Evolutionary conservation across 2,113 vertebrate species (phyloP).

Genomic region (Circaetus cinerascens): DNA sequence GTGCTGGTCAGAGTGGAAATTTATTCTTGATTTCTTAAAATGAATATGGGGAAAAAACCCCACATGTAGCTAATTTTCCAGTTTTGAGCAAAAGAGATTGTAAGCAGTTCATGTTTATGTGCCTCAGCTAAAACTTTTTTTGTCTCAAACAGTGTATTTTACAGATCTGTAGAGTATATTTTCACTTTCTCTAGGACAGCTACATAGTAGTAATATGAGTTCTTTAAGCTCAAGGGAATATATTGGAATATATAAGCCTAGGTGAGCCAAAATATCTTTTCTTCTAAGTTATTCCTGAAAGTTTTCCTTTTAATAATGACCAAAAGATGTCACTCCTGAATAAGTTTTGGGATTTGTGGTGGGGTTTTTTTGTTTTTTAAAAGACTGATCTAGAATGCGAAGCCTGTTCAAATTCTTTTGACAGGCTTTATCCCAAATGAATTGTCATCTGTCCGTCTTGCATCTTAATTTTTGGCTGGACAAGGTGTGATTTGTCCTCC

Average conservation of each 20-base stretch:
- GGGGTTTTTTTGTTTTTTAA: background rate
- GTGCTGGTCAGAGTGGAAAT: background rate
- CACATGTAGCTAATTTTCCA: background rate
- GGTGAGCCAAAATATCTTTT: background rate
- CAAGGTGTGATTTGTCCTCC: background rate
- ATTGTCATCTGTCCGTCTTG: background rate
- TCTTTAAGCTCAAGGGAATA: background rate
- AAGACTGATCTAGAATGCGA: background rate
- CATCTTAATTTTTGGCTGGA: background rate
- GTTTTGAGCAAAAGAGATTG: background rate
- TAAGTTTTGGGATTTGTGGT: background rate
- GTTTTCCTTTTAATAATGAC: background rate
- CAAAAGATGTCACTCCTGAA: background rate
- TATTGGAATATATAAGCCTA: background rate
- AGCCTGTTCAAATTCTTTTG: background rate
- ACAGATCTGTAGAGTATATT: background rate
- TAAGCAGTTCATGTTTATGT: background rate
- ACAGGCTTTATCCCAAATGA: background rate
- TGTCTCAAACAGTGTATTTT: background rate
- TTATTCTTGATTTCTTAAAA: background rate
- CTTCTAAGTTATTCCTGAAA: background rate
- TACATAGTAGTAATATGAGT: background rate
- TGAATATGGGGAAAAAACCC: background rate
- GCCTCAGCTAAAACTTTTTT: background rate
- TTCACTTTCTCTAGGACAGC: background rate